These are phyloP conservation scores for Rutpela maculata DNA, from an alignment of 2,888 invertebrate species.

Conservation along the genomic window DNA sequence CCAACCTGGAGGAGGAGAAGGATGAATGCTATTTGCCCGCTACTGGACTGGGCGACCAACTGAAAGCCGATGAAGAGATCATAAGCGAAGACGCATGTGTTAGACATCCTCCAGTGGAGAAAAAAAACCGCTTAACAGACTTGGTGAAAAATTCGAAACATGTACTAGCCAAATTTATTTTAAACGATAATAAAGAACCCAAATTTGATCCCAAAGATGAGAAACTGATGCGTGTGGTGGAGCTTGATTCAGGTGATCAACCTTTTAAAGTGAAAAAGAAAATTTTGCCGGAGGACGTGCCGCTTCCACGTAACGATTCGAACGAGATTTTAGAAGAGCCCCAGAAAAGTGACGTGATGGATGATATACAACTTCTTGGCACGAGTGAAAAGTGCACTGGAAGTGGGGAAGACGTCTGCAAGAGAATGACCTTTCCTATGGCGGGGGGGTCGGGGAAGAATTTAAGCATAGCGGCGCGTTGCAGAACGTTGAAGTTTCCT, in stretches of 20 bases:
- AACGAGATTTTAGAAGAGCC: slow-evolving; percentile 43
- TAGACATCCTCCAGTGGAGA: slow-evolving; percentile 69
- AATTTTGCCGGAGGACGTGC: slow-evolving; percentile 52
- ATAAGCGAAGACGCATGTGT: slow-evolving; percentile 48
- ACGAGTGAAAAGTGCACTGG: slow-evolving; percentile 36
- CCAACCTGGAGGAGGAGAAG: slow-evolving; percentile 1
- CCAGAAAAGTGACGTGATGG: slow-evolving; percentile 50
- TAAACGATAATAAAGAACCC: slow-evolving; percentile 66
- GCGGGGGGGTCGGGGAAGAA: slow-evolving; percentile 54
- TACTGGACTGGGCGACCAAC: slow-evolving; percentile 61
- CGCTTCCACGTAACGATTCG: slow-evolving; percentile 53
- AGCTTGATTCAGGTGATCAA: slow-evolving; percentile 52
- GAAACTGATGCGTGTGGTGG: slow-evolving; percentile 55
- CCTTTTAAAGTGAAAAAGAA: slow-evolving; percentile 45
- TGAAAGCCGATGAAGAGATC: slow-evolving; percentile 53
- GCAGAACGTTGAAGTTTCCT: slow-evolving; percentile 58
- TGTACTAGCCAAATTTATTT: slow-evolving; percentile 62
- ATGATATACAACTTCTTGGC: slow-evolving; percentile 53
- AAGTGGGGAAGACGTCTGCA: slow-evolving; percentile 38
- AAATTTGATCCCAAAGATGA: slow-evolving; percentile 52
- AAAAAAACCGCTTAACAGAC: slow-evolving; percentile 73
- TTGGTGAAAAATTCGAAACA: slow-evolving; percentile 71
- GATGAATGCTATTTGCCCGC: slow-evolving; percentile 21
- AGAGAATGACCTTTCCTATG: slow-evolving; percentile 62
- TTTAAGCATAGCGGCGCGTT: slow-evolving; percentile 53